Conservation (phyloP, 2,888 invertebrate genomes). For the Apantesis nais region DNA sequence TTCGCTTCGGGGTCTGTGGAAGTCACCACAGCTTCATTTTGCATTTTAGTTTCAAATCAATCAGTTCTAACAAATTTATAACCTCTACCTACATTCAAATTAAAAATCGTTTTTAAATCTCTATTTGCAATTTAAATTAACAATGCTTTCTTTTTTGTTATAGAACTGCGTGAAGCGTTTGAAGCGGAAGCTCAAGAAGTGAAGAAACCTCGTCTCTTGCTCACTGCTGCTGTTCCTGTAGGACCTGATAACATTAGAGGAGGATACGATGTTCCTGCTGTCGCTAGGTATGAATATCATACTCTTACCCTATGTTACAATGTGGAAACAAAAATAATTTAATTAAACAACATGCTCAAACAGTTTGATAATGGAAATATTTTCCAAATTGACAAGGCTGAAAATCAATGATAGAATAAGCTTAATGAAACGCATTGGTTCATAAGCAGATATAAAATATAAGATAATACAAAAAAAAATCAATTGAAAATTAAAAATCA, state of each 20-base stretch:
- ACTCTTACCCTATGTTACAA: background rate
- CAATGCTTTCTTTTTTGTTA: slow-evolving; percentile 44
- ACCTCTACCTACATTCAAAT: too few relatives aligned
- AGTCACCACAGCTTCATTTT: too few relatives aligned
- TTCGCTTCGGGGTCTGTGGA: too few relatives aligned
- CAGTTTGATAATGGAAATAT: background rate
- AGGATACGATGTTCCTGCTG: slow-evolving; percentile 97
- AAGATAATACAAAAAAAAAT: background rate
- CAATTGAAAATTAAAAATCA: background rate
- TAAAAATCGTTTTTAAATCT: background rate
- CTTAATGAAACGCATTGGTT: background rate
- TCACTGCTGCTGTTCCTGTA: slow-evolving; percentile 96
- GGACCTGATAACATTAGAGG: slow-evolving; percentile 96
- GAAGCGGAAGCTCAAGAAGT: slow-evolving; percentile 97
- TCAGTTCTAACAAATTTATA: background rate
- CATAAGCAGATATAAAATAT: background rate
- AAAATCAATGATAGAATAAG: background rate
- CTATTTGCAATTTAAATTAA: background rate
- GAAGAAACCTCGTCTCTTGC: slow-evolving; percentile 92
- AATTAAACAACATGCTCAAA: background rate
- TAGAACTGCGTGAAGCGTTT: slow-evolving; percentile 96
- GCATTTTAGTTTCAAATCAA: too few relatives aligned
- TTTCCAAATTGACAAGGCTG: background rate
- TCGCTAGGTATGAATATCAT: slow-evolving; percentile 87
- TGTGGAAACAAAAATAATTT: background rate